phyloP scores from a whole-genome alignment of 2,113 vertebrate genomes.

The Engystomops pustulosus region DNA sequence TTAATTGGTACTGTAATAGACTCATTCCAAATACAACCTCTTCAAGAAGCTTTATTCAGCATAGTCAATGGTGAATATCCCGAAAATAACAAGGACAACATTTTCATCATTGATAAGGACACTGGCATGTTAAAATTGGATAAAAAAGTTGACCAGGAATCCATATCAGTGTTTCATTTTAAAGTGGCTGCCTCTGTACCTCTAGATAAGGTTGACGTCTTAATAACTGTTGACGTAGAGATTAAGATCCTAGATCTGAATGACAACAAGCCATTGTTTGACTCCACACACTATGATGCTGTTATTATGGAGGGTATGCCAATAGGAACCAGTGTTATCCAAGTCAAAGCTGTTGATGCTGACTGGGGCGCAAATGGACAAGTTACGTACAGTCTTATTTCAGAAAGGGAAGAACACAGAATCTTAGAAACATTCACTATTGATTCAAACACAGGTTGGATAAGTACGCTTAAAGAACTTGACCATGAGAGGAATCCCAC shows the following conservation, averaged over 20 bases:
- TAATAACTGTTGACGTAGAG: slow-evolving; percentile 86
- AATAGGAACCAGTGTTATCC: slow-evolving; percentile 86
- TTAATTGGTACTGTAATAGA: slow-evolving; percentile 86
- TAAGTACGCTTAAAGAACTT: slow-evolving; percentile 87
- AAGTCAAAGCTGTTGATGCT: slow-evolving; percentile 84
- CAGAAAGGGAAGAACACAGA: slow-evolving; percentile 74
- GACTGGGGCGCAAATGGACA: slow-evolving; percentile 93
- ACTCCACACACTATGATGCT: slow-evolving; percentile 82
- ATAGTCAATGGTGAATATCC: slow-evolving; percentile 83
- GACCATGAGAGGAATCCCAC: slow-evolving; percentile 89
- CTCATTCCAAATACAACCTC: slow-evolving; percentile 78
- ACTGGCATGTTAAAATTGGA: slow-evolving; percentile 90
- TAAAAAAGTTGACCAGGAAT: slow-evolving; percentile 89
- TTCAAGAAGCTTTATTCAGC: slow-evolving; percentile 76
- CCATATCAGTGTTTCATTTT: slow-evolving; percentile 81
- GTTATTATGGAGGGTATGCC: slow-evolving; percentile 91
- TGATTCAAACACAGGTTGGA: slow-evolving; percentile 94
- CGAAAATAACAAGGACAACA: slow-evolving; percentile 85
- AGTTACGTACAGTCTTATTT: slow-evolving; percentile 86
- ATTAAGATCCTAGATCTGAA: slow-evolving; percentile 91
- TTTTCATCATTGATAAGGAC: slow-evolving; percentile 89
- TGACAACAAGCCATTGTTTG: slow-evolving; percentile 94
- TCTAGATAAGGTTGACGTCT: slow-evolving; percentile 84
- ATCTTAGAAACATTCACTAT: slow-evolving; percentile 81
- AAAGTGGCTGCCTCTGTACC: slow-evolving; percentile 85